Conservation (phyloP, 1,140 invertebrate species). For the Megalopta genalis region DNA sequence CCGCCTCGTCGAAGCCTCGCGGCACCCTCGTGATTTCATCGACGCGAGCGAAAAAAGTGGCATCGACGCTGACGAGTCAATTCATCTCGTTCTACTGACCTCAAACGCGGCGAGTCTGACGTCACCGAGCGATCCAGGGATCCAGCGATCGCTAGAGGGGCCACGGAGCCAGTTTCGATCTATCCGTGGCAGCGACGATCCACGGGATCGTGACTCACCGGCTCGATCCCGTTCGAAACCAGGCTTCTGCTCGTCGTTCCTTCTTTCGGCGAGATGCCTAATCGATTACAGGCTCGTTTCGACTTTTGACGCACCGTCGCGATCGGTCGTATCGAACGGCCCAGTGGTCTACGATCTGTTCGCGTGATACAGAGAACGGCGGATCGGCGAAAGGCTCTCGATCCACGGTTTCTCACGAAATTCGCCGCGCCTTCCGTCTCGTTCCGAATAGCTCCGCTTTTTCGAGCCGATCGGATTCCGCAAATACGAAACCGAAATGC, state of each 20-base stretch:
- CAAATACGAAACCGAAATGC: neutral
- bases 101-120: constrained; percentile 53
- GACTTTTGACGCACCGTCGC: constrained; percentile 14
- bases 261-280: too few relatives aligned
- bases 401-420: constrained; percentile 12
- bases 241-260: too few relatives aligned
- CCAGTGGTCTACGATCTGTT: constrained; percentile 13
- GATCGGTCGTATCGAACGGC: neutral
- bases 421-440: neutral
- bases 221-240: neutral
- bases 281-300: too few relatives aligned
- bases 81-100: constrained; percentile 73
- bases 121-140: constrained; percentile 35
- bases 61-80: constrained; percentile 71
- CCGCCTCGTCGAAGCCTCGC: constrained; percentile 52
- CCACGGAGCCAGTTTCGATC: constrained; percentile 36
- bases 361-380: neutral
- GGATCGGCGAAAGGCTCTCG: neutral
- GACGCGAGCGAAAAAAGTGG: constrained; percentile 65
- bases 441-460: neutral
- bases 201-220: constrained; percentile 48
- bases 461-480: neutral
- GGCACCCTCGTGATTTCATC: constrained; percentile 64
- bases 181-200: constrained; percentile 42
- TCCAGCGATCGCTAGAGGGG: neutral